phyloP scores from a whole-genome alignment of 2,113 vertebrate genomes.

The Eptesicus fuscus region DNA sequence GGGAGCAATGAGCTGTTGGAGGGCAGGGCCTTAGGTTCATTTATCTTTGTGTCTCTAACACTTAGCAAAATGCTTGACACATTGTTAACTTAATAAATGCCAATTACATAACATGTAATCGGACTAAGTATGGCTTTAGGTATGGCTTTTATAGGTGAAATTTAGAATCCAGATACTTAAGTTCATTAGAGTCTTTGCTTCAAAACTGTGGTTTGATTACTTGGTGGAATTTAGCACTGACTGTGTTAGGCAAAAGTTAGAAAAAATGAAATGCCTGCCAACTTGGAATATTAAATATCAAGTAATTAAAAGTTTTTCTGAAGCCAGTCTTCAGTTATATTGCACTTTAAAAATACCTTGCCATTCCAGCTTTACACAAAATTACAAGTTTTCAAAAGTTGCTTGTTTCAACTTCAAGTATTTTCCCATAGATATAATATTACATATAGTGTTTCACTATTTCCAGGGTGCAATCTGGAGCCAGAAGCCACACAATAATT shows the following conservation, averaged over 20 bases:
- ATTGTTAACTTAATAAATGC: not conserved
- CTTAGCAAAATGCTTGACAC: not conserved
- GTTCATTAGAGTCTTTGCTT: not conserved
- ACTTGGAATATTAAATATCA: not conserved
- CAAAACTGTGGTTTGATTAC: not conserved
- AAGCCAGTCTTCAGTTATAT: conserved; percentile 13
- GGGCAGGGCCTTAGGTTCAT: not conserved
- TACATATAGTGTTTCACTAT: not conserved
- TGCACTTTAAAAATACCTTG: not conserved
- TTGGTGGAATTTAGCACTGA: not conserved
- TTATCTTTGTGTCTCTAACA: not conserved
- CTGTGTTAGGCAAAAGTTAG: not conserved
- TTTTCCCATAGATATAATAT: not conserved
- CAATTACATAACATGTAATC: not conserved
- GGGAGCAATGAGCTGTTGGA: not conserved
- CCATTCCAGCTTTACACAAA: not conserved
- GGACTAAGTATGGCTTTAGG: not conserved
- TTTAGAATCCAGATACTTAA: not conserved
- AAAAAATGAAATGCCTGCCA: not conserved
- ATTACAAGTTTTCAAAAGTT: not conserved
- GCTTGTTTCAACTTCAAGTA: not conserved
- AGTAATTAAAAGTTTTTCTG: conserved; percentile 10
- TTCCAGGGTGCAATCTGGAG: not conserved
- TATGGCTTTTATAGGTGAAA: not conserved
- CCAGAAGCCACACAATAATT: not conserved